Percentiles rank a stretch among this genome's conserved stretches.
These are phyloP conservation scores for Lepilemur ruficaudatus DNA, from an alignment of 2,797 vertebrate genomes.

Conservation along the genomic window DNA sequence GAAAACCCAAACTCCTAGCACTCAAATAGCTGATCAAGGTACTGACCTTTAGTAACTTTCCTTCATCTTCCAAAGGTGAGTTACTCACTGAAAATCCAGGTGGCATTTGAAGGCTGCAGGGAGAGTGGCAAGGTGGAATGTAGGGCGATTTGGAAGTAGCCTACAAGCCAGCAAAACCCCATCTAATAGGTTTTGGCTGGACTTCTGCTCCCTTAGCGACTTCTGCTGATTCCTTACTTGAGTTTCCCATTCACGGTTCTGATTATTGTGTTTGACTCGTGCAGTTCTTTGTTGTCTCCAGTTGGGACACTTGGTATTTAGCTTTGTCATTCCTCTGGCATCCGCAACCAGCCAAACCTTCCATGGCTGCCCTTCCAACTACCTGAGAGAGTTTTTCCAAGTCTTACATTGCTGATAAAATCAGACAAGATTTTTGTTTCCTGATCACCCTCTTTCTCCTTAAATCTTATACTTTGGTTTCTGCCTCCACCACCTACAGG, in stretches of 20 bases:
- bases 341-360: neutral
- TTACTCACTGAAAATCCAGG: neutral
- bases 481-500: neutral
- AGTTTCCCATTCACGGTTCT: neutral
- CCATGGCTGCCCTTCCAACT: neutral
- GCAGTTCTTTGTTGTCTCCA: neutral
- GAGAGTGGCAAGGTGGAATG: neutral
- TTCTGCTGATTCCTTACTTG: too few species aligned
- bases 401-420: neutral
- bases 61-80: neutral
- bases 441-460: neutral
- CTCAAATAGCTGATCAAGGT: neutral
- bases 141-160: neutral
- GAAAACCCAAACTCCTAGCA: neutral
- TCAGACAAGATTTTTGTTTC: neutral
- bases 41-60: neutral
- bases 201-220: neutral
- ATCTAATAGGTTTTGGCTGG: neutral
- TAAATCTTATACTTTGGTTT: neutral
- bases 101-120: too few species aligned
- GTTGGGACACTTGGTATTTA: neutral
- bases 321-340: neutral
- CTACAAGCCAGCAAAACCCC: neutral
- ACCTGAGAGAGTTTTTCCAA: neutral
- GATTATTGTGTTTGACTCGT: neutral